Evolutionary conservation across 2,797 vertebrate species (phyloP).

Genomic region (Sylvilagus floridanus): DNA sequence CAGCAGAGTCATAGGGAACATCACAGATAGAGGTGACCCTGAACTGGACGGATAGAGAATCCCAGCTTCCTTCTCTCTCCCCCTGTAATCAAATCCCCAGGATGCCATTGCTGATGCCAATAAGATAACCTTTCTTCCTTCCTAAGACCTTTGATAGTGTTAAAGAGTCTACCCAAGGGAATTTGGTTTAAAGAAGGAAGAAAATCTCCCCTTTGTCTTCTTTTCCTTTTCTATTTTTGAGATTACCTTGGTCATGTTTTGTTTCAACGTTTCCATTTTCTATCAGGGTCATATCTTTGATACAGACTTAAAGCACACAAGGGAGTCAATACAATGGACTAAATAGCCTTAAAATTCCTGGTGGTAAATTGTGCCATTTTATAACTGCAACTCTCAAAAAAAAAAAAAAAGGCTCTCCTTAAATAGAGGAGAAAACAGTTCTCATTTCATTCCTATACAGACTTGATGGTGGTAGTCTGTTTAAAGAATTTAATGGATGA

Average conservation of each 20-base stretch:
- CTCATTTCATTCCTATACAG: conserved; percentile 51
- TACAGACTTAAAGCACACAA: conserved; percentile 58
- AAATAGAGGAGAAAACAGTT: conserved; percentile 75
- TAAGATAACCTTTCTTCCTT: conserved; percentile 79
- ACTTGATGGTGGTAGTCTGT: conserved; percentile 62
- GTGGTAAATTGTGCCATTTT: conserved; percentile 80
- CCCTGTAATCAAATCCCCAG: conserved; percentile 70
- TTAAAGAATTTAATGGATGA: conserved; percentile 61
- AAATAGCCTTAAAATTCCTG: conserved; percentile 82
- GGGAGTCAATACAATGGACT: conserved; percentile 74
- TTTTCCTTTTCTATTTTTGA: conserved; percentile 82
- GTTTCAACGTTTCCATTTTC: conserved; percentile 77
- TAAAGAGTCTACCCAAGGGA: conserved; percentile 75
- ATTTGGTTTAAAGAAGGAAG: conserved; percentile 78
- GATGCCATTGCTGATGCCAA: conserved; percentile 79
- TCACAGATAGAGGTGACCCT: conserved; percentile 79
- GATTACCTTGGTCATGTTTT: conserved; percentile 76
- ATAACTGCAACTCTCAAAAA: conserved; percentile 71
- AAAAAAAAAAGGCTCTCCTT: conserved; percentile 71
- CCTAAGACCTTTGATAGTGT: conserved; percentile 78
- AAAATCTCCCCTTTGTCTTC: conserved; percentile 79
- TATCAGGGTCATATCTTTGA: conserved; percentile 78
- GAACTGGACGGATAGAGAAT: conserved; percentile 41
- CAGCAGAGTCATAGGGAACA: conserved; percentile 4
- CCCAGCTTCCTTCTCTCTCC: conserved; percentile 65